A percentile compares a stretch with the other conserved stretches of the same genome.
These are phyloP conservation scores for Drosophila lacertosa DNA, from an alignment of 1,140 invertebrate species.

Conservation along the genomic window DNA sequence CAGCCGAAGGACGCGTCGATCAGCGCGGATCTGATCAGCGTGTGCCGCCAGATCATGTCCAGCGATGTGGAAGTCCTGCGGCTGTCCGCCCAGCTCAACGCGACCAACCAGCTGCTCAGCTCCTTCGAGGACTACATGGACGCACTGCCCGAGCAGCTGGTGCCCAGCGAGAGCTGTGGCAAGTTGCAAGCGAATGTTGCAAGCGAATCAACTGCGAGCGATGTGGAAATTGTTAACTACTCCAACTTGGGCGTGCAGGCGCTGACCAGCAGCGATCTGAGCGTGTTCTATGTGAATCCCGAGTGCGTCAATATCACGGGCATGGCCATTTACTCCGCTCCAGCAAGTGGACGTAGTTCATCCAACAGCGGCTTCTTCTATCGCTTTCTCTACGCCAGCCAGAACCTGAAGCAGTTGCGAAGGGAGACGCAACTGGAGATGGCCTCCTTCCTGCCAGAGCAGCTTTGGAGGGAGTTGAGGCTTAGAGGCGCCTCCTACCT, in stretches of 20 bases:
- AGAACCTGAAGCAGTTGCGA: constrained; percentile 37
- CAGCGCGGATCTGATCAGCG: constrained; percentile 34
- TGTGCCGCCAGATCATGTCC: constrained; percentile 64
- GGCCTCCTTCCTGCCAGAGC: constrained; percentile 56
- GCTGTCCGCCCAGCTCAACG: constrained; percentile 59
- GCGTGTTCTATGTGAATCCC: constrained; percentile 77
- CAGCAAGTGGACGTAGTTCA: background rate
- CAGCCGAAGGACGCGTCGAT: constrained; percentile 22
- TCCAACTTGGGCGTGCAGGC: constrained; percentile 53
- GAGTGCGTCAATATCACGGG: constrained; percentile 59
- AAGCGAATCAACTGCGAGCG: background rate
- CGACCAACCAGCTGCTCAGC: constrained; percentile 63
- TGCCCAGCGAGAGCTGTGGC: constrained; percentile 38
- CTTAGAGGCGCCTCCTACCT: constrained; percentile 30
- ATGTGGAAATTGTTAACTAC: constrained; percentile 33
- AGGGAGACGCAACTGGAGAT: constrained; percentile 46
- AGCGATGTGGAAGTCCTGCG: constrained; percentile 47
- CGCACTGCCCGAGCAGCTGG: constrained; percentile 41
- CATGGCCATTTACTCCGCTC: constrained; percentile 52
- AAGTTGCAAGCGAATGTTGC: background rate
- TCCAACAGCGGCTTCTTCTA: constrained; percentile 45
- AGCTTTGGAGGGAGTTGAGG: constrained; percentile 45
- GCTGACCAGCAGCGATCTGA: constrained; percentile 58
- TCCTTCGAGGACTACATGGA: constrained; percentile 71
- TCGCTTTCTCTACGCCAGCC: constrained; percentile 55